Base-by-base conservation (phyloP, 2,797 vertebrate genomes). In the Ctenopoma kingsleyae region DNA sequence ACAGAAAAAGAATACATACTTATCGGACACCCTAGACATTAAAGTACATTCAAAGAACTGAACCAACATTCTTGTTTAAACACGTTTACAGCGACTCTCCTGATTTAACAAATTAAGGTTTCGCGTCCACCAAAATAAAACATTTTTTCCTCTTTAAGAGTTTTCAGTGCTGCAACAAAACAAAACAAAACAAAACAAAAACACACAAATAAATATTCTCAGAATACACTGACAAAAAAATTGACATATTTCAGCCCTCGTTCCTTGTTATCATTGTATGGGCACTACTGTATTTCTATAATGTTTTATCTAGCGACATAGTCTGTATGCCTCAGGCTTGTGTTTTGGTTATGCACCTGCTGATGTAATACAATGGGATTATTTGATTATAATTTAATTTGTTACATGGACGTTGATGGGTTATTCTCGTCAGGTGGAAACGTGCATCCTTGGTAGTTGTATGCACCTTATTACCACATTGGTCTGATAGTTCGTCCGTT, bases 11-110 rank as follows among this genome's bases (percentile, higher is more conserved):
- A 87, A 93, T 91, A 92, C 88, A 91, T 90, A 90, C 82, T 85
- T 79, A 88, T 90, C 80, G 87, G 91, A 93, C 90, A 92, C 89
- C 87, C 90, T 90, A 86, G 82, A 94, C 91, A 90, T 88, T 89
- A 91, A 94, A 92, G 88, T 93, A 93, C 93, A 94, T 93, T 93
- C 93, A 92, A 89, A 92, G 86, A 93, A 94, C 91, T 89, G 90
- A 93, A 92, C 89, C 84, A 85, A 93, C 91, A 92, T 92, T 91
- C 92, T 91, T 79, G 84, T 89, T 90, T 91, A 89, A 92, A 93
- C 91, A 91, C 91, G 75, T 91, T 92, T 88, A 91, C 90, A 92
- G 91, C 87, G 86, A 90, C 90, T 86, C 86, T 87, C 87, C 92
- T 92, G 77, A 87, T 89, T 87, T 52, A 88, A 92, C 89, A 74